Evolutionary conservation across 2,113 vertebrate genomes (phyloP), one percentile per base, ranked within the genome.

Genomic region (Capreolus pygargus): DNA sequence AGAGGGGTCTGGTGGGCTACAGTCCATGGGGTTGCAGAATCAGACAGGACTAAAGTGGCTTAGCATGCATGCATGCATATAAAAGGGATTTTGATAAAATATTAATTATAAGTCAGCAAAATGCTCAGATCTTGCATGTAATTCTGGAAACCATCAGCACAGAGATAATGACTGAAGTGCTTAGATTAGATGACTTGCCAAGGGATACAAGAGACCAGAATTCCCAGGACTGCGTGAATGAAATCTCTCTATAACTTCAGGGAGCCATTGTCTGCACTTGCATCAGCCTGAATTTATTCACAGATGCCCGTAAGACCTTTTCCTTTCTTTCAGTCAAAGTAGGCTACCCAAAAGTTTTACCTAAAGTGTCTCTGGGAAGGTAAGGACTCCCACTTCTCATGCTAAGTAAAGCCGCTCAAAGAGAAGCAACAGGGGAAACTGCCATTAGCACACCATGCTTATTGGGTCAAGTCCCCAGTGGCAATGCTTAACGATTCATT

Each of bases 201-300:
- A 19, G 2, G 61, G 58, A 58, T 14, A 27, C 2, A 10, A n/a
- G 45, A 21, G 39, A 61, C 12, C 1, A 50, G n/a, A 57, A 16
- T 1, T 86, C 52, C 9, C 6, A 5, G 33, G 27, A 17, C 12
- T 17, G 9, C 0, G 0, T 33, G 33, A 30, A 47, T 54, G 61
- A 93, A 83, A 25, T 4, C 1, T 3, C n/a, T 0, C 1, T 5
- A 33, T 0, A 3, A 5, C 8, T 86, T 82, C 43, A 23, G 25
- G 4, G 14, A 39, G 2, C 6, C 1, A 2, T 0, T 7, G 13
- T n/a, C 13, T 60, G 45, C 43, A 16, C 21, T 14, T 16, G 5
- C 12, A 43, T 64, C 13, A 5, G n/a, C 0, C 7, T 47, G 12
- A 55, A 19, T 52, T 54, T 58, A 81, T 27, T 88, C 47, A 76